These are phyloP conservation scores for Chelonus formosanus DNA, from an alignment of 2,888 invertebrate species.

Conservation along the genomic window DNA sequence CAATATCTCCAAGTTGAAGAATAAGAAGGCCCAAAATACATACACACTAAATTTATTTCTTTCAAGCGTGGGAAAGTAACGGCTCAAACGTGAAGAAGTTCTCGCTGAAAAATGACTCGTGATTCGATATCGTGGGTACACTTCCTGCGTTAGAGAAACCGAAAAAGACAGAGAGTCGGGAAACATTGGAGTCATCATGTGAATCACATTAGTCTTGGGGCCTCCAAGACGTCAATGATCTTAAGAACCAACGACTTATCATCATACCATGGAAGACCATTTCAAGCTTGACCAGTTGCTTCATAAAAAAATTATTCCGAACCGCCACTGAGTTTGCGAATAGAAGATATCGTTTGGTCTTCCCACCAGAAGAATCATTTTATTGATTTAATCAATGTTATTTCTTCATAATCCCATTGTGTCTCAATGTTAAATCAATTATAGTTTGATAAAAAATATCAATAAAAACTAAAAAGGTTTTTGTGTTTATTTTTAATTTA, in stretches of 20 bases:
- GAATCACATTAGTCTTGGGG: slow-evolving; percentile 30
- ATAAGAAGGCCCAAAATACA: slow-evolving; percentile 6
- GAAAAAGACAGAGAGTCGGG: slow-evolving; percentile 4
- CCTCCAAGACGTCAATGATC: slow-evolving; percentile 32
- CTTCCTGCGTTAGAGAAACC: slow-evolving; percentile 30
- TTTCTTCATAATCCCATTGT: too few species aligned
- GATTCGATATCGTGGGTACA: slow-evolving; percentile 35
- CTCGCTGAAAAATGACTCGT: slow-evolving; percentile 27
- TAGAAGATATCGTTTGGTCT: too few species aligned
- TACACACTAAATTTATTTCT: not conserved
- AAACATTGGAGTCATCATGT: slow-evolving; percentile 35
- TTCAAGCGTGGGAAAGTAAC: slow-evolving; percentile 29
- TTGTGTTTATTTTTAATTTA: too few species aligned
- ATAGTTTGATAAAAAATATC: too few species aligned
- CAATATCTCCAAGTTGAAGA: not conserved
- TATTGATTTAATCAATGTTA: too few species aligned
- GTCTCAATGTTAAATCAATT: too few species aligned
- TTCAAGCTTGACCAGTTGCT: too few species aligned
- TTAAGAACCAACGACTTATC: not conserved
- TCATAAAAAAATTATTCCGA: too few species aligned
- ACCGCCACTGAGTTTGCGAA: too few species aligned
- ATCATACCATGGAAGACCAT: too few species aligned
- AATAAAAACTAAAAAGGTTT: too few species aligned
- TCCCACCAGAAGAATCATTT: too few species aligned
- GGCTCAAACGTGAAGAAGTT: slow-evolving; percentile 13